Evolutionary conservation across 2,113 vertebrate genomes (phyloP).

Genomic region (Agelaius tricolor): DNA sequence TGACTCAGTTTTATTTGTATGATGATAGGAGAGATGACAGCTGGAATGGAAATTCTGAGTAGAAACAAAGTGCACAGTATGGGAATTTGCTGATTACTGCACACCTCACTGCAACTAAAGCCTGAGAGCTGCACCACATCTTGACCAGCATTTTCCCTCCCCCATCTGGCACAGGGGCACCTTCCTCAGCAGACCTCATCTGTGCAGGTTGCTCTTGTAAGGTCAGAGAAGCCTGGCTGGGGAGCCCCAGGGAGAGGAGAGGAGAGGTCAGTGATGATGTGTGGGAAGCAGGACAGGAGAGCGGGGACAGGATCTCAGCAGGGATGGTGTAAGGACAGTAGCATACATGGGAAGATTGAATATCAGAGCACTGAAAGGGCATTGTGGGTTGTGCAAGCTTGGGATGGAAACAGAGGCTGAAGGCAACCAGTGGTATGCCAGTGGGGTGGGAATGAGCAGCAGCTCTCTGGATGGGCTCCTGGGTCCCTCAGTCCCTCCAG

Average conservation of each 20-base stretch:
- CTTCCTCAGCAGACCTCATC: background rate
- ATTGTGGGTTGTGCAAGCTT: background rate
- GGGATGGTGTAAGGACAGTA: background rate
- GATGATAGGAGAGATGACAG: background rate
- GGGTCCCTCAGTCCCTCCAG: background rate
- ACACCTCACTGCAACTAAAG: background rate
- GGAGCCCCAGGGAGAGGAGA: background rate
- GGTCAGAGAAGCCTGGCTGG: background rate
- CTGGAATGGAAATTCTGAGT: background rate
- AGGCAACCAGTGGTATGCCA: background rate
- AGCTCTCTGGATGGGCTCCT: background rate
- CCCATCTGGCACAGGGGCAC: rapidly evolving
- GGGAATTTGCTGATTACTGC: background rate
- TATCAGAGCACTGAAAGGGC: background rate
- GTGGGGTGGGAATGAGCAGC: background rate
- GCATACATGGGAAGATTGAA: background rate
- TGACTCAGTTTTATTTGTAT: background rate
- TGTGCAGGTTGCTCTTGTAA: background rate
- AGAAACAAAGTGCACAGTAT: background rate
- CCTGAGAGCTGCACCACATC: background rate
- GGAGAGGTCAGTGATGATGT: background rate
- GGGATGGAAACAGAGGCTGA: background rate
- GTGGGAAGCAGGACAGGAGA: background rate
- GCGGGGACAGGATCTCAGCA: background rate
- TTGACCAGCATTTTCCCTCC: background rate